Base-by-base conservation (phyloP, 2,888 invertebrate species). In the Schizaphis graminum region DNA sequence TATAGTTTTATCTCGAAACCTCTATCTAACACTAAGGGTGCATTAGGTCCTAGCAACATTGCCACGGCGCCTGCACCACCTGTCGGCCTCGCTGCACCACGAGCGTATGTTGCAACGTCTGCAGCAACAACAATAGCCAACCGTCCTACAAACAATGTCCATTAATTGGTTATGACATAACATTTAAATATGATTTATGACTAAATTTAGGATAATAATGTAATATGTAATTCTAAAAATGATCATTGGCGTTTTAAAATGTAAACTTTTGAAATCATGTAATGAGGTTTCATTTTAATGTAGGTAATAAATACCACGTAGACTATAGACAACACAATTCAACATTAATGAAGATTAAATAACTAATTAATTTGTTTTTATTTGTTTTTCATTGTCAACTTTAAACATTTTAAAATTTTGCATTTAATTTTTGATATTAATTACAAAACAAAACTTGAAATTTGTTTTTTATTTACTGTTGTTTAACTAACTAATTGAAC, bases 31-130 rank as follows among this genome's bases (percentile, higher is more conserved):
- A 98, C 97, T 44, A 99, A 96, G 0, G 99, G 98, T 8, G 99
- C 99, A 96, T 99, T 97, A 0, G 99, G 98, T 16, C 99, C 99
- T 87, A 99, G 96, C 3, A 99, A 96, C 97, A 99, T 98, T 0
- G 99, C 99, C 16, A 99, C 97, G 3, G 99, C 99, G 5, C 99
- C 99, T 21, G 99, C 99, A 57, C 99, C 99, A 67, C 99, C 98
- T 0, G 99, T 99, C 11, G 99, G 99, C 94, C 99, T 97, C 0
- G 99, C 99, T n/a, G 11, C 85, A 10, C 99, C 99, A 95, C 97
- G 97, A 0, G 98, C 98, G 96, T 99, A 99, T 11, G 99, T 98
- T 13, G 99, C 99, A 95, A 99, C 99, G 95, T 99, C 99, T 41
- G 98, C 99, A 95, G 98, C 98, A 0, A 99, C 98, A 0, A 99